Evolutionary conservation across 2,888 invertebrate species (phyloP), one percentile per base, ranked within the genome.

Genomic region (Seira ritae): DNA sequence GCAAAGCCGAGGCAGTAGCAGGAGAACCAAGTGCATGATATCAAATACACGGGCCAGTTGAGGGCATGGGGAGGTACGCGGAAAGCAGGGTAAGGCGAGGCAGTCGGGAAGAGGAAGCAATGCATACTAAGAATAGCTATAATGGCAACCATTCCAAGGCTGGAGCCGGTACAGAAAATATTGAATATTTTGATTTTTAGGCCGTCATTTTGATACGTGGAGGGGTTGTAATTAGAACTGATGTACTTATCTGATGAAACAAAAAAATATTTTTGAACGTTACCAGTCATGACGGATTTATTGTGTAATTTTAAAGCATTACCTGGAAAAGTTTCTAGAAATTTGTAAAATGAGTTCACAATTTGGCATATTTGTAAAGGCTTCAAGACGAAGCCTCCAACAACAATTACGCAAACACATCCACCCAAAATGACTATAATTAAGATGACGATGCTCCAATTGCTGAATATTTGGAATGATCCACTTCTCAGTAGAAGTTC

Each of bases 241-340:
- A 42, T 12, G 12, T 42, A 42, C 42, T 42, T 42, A 12, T 42
- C 42, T 42, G 42, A 42, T 42, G 42, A 42, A 42, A 42, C 12
- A 8, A 8, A 42, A 42, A 42, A 42, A 42, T 8, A 42, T n/a
- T n/a, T n/a, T n/a, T n/a, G n/a, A n/a, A n/a, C n/a, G n/a, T n/a
- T n/a, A n/a, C n/a, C n/a, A n/a, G n/a, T n/a, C n/a, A n/a, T n/a
- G n/a, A n/a, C n/a, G n/a, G n/a, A n/a, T n/a, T n/a, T n/a, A n/a
- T n/a, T 31, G 8, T 31, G 31, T 31, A 31, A 31, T 2, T 31
- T 31, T 8, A 50, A 50, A 50, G 2, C 12, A 50, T 50, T 50
- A 79, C 79, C 79, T 79, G 79, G 50, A 60, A 79, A 79, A 2
- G 17, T 46, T 23, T 67, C 31, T 1, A 72, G n/a, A 19, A 50